Evolutionary conservation across 2,797 vertebrate genomes (phyloP), one percentile per base, ranked within the genome.

Genomic region (Sebastes itinus): DNA sequence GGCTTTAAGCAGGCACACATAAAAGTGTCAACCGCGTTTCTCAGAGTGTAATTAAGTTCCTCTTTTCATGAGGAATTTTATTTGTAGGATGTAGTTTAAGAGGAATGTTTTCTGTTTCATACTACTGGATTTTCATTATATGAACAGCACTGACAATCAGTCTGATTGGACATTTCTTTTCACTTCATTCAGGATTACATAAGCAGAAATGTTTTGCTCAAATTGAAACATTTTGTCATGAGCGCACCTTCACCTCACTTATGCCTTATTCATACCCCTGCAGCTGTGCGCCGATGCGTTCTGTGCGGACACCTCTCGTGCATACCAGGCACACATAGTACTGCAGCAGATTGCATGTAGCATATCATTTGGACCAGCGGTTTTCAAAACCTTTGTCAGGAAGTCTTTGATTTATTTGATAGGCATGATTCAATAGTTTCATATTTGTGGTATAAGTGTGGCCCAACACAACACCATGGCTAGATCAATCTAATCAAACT

Each of bases 391-490:
- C 38, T 42, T 46, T 46, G 42, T 46, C 42, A 18, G 3, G 42
- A 1, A 18, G 6, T 46, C 16, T 18, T 46, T 46, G 14, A 46
- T 46, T 46, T 46, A 46, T 46, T 42, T 46, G 16, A 0, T 0
- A 2, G 42, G 42, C 1, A 1, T 3, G 42, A 46, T 18, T 46
- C 42, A 46, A 18, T 46, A 46, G 14, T 46, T 46, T 18, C 1
- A 46, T 2, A 42, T 42, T 42, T 42, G 38, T 16, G 38, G 0
- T 0, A 18, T 46, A 46, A 7, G 42, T 46, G 0, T 46, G 42
- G 42, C 0, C 42, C 42, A 46, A 18, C 42, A 46, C 42, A 0
- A 18, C 42, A 13, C 12, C 35, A 46, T 46, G 16, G 42, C 14
- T 46, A 0, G 16, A 42, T 42, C 38, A 42, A 42, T 42, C 38